Evolutionary conservation across 1,140 invertebrate genomes (phyloP).

Genomic region (Heterodera schachtii): DNA sequence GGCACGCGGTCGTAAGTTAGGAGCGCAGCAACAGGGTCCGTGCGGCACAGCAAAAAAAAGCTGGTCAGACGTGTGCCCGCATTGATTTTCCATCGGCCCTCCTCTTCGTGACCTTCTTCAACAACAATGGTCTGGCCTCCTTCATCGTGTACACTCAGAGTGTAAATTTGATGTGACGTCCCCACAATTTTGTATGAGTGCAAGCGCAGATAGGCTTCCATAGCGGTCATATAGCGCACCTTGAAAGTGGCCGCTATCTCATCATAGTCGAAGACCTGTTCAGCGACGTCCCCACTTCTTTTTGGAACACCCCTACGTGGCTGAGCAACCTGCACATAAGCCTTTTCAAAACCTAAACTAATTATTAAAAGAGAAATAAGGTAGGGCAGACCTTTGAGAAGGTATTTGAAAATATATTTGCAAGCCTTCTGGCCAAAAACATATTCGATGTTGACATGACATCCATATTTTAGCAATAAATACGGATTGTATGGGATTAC

Average conservation of each 20-base stretch:
- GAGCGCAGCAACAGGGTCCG: too few species aligned
- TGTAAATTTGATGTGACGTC: not conserved
- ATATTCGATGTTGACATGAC: too few species aligned
- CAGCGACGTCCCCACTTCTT: not conserved
- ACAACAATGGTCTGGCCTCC: too few species aligned
- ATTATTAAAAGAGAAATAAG: not conserved
- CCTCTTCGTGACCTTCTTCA: too few species aligned
- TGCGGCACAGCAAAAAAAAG: too few species aligned
- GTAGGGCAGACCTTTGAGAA: not conserved
- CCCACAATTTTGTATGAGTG: not conserved
- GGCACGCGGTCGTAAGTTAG: too few species aligned
- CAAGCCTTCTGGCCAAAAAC: not conserved
- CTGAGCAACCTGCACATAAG: not conserved
- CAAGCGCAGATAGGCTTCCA: not conserved
- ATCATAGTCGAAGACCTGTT: not conserved
- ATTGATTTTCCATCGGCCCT: too few species aligned
- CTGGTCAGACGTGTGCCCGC: too few species aligned
- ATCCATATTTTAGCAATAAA: not conserved
- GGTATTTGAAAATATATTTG: not conserved
- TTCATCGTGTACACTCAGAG: not conserved
- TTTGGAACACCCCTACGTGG: too few species aligned
- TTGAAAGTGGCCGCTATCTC: constrained; percentile 8
- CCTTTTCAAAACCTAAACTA: not conserved
- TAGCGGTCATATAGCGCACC: constrained; percentile 3
- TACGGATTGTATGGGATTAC: not conserved